phyloP scores from a whole-genome alignment of 2,113 vertebrate species.

The Callaeas wilsoni region DNA sequence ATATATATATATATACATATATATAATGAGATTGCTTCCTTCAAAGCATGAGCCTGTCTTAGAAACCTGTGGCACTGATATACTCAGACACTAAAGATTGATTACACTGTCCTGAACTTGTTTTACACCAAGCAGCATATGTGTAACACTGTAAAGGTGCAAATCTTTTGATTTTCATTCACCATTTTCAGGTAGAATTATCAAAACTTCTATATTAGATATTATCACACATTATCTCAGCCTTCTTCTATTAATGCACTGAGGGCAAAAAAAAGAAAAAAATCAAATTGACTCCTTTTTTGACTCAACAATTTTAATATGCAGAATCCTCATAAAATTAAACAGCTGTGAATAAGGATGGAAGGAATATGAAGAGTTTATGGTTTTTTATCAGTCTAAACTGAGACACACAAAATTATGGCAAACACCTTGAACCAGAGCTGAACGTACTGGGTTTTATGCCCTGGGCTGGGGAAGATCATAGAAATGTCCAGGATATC shows the following conservation, averaged over 20 bases:
- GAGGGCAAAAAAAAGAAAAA: background rate
- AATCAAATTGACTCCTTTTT: background rate
- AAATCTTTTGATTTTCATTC: background rate
- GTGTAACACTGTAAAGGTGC: background rate
- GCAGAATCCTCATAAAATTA: background rate
- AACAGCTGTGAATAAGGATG: background rate
- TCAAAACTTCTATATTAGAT: background rate
- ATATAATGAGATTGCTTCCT: background rate
- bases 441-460: background rate
- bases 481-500: background rate
- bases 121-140: background rate
- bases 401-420: background rate
- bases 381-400: background rate
- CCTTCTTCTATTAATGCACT: background rate
- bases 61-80: background rate
- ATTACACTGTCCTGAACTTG: background rate
- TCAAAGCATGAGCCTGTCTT: background rate
- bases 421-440: background rate
- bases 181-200: background rate
- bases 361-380: background rate
- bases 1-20: background rate
- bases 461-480: background rate
- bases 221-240: background rate
- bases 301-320: background rate
- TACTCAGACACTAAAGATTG: background rate